These are phyloP conservation scores for Prunella fulvescens DNA, from an alignment of 2,113 vertebrate genomes.

Conservation along the genomic window DNA sequence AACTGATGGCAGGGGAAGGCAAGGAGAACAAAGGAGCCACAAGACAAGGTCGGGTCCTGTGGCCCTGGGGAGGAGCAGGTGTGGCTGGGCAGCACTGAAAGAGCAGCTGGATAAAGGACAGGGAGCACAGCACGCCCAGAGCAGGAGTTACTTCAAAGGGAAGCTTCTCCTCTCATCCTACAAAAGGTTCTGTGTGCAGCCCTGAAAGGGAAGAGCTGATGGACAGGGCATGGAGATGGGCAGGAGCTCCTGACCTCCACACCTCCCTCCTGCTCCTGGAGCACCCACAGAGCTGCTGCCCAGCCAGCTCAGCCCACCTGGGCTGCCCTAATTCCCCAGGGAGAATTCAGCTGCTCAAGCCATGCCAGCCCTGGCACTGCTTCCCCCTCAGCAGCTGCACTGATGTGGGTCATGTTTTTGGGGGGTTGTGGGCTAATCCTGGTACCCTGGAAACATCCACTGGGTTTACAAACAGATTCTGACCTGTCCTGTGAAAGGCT, in stretches of 20 bases:
- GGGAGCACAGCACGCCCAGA: background rate
- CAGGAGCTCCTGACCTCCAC: background rate
- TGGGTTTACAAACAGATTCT: background rate
- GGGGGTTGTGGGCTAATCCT: background rate
- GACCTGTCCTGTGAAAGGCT: background rate
- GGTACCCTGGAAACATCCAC: accelerated
- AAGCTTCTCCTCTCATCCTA: background rate
- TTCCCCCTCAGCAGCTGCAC: accelerated
- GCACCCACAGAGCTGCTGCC: background rate
- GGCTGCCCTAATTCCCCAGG: background rate
- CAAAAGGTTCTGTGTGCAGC: background rate
- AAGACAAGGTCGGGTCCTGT: background rate
- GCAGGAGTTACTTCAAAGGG: background rate
- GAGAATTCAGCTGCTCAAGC: background rate
- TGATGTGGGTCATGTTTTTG: background rate
- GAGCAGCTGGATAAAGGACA: background rate
- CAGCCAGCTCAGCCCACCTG: background rate
- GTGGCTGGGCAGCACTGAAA: background rate
- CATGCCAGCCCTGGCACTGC: background rate
- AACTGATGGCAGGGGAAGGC: background rate
- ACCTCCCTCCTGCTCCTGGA: background rate
- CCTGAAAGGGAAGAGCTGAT: background rate
- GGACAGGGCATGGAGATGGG: background rate
- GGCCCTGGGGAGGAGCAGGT: background rate
- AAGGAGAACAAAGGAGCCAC: background rate